These are phyloP conservation scores for Nomada lathburiana DNA, from an alignment of 2,888 invertebrate species.

Conservation along the genomic window DNA sequence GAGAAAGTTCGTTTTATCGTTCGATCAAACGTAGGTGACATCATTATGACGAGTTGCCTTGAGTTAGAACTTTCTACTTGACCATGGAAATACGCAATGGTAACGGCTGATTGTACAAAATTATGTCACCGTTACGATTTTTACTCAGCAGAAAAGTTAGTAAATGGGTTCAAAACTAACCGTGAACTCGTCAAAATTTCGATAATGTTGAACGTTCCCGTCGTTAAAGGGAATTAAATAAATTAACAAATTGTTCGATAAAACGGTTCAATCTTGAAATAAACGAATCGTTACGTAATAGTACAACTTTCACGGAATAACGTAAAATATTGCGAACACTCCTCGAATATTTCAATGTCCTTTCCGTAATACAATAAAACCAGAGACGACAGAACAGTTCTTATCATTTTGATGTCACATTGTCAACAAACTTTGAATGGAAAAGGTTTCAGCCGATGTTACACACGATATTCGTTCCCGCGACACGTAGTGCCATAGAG, in stretches of 20 bases:
- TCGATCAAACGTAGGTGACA: conserved; percentile 3
- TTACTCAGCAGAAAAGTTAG: neutral
- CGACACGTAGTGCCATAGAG: conserved; percentile 12
- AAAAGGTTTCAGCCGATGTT: conserved; percentile 34
- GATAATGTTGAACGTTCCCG: too few relatives aligned
- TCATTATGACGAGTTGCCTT: conserved; percentile 13
- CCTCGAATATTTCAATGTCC: neutral
- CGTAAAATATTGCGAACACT: neutral
- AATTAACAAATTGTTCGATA: neutral
- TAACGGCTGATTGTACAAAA: neutral
- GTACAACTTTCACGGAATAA: neutral
- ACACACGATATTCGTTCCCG: conserved; percentile 31
- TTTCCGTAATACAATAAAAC: neutral
- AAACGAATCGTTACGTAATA: neutral
- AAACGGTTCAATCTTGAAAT: neutral
- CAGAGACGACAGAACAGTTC: neutral
- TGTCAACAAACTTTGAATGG: conserved; percentile 24
- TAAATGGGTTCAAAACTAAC: too few relatives aligned
- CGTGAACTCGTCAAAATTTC: too few relatives aligned
- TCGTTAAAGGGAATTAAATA: neutral
- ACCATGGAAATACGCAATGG: neutral
- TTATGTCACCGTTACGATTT: neutral
- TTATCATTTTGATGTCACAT: conserved; percentile 20
- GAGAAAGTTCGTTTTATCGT: neutral
- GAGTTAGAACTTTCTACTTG: conserved; percentile 19